phyloP scores from a whole-genome alignment of 1,140 invertebrate genomes.

The Drosophila serrata region DNA sequence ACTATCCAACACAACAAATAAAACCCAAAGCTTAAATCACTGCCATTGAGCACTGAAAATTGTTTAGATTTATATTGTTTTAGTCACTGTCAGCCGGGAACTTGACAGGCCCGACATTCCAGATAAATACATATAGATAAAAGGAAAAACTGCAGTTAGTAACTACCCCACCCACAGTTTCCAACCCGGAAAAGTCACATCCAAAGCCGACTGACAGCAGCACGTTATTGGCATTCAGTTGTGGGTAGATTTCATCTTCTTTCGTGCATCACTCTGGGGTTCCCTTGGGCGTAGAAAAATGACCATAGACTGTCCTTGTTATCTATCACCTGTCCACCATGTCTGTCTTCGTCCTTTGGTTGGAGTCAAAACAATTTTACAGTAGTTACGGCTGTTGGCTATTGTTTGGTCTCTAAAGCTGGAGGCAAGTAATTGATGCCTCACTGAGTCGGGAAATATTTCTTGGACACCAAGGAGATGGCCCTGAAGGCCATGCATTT shows the following conservation, averaged over 20 bases:
- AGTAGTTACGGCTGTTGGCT: conserved; percentile 45
- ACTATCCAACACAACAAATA: neutral
- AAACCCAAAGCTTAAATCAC: neutral
- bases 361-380: conserved; percentile 58
- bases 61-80: conserved; percentile 51
- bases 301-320: conserved; percentile 57
- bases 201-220: conserved; percentile 53
- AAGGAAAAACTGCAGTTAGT: conserved; percentile 38
- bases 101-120: conserved; percentile 44
- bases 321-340: conserved; percentile 60
- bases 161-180: conserved; percentile 6
- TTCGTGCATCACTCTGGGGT: conserved; percentile 21
- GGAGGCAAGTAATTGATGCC: conserved; percentile 50
- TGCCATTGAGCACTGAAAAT: conserved; percentile 16
- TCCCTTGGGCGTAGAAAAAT: conserved; percentile 43
- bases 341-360: conserved; percentile 31
- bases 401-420: conserved; percentile 29
- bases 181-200: conserved; percentile 16
- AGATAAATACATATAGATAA: conserved; percentile 55
- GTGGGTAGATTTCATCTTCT: conserved; percentile 56
- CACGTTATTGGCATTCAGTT: conserved; percentile 63
- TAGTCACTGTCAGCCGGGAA: conserved; percentile 31
- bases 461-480: conserved; percentile 18
- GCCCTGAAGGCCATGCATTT: conserved; percentile 7
- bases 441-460: conserved; percentile 35